Percentiles rank a stretch among this genome's conserved stretches.
Conservation (phyloP, 1,140 invertebrate genomes). For the Caerostris extrusa region DNA sequence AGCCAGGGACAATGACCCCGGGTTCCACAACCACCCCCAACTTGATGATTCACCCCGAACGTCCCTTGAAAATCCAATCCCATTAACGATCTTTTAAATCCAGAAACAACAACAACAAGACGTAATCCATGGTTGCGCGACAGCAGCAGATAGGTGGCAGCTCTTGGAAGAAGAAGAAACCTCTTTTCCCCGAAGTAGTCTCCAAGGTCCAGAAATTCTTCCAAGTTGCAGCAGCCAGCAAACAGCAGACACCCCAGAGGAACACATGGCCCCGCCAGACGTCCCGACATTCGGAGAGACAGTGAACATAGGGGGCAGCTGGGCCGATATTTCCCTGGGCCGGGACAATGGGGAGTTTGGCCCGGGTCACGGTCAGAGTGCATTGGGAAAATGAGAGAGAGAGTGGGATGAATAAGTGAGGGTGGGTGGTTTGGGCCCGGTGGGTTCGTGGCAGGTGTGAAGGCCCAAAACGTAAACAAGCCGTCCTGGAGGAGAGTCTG, state of each 20-base stretch:
- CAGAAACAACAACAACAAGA: background rate
- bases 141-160: background rate
- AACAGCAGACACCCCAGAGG: conserved; percentile 17
- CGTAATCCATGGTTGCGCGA: background rate
- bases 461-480: conserved; percentile 71
- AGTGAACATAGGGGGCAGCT: conserved; percentile 63
- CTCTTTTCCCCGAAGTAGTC: background rate
- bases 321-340: conserved; percentile 55
- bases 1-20: conserved; percentile 16
- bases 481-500: background rate
- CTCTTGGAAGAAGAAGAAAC: background rate
- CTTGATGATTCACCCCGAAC: background rate
- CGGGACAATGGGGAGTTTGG: conserved; percentile 68
- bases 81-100: background rate
- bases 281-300: conserved; percentile 51
- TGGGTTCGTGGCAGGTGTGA: conserved; percentile 68
- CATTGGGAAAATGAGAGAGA: conserved; percentile 22
- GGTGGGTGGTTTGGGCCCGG: conserved; percentile 45
- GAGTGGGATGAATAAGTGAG: conserved; percentile 53
- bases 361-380: conserved; percentile 71
- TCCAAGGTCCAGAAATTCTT: conserved; percentile 8
- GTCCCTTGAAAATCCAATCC: background rate
- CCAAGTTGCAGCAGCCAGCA: background rate
- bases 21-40: background rate
- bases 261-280: conserved; percentile 28